Evolutionary conservation across 2,113 vertebrate species (phyloP).

Genomic region (Hypocryptadius cinnamomeus): DNA sequence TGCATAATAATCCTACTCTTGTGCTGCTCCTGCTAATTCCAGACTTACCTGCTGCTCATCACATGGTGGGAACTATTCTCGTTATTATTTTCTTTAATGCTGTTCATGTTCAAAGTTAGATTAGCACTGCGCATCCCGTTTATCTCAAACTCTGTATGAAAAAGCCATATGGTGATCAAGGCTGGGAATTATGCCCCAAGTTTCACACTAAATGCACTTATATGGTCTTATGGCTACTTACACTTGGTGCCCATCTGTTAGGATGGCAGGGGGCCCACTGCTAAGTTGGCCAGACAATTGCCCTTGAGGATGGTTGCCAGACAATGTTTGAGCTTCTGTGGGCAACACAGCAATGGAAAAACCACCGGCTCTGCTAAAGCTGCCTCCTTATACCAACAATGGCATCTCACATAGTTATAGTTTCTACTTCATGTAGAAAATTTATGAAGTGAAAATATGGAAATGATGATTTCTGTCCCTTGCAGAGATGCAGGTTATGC

Average conservation of each 20-base stretch:
- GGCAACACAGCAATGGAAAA: neutral
- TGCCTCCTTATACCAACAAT: neutral
- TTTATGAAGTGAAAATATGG: neutral
- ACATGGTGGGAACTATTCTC: neutral
- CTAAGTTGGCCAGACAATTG: slow-evolving; percentile 22
- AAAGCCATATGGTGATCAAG: slow-evolving; percentile 55
- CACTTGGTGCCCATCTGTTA: slow-evolving; percentile 66
- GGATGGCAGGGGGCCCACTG: slow-evolving; percentile 55
- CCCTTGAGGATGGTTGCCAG: slow-evolving; percentile 43
- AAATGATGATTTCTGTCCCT: neutral
- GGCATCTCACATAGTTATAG: neutral
- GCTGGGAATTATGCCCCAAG: slow-evolving; percentile 56
- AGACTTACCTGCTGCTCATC: neutral
- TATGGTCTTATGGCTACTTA: slow-evolving; percentile 61
- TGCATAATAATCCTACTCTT: neutral
- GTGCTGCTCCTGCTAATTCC: neutral
- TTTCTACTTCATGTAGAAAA: neutral
- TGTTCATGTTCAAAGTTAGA: neutral
- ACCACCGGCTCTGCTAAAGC: neutral
- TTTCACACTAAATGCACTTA: slow-evolving; percentile 63
- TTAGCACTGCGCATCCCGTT: neutral
- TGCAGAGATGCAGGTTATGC: neutral
- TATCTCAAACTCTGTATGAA: slow-evolving; percentile 5
- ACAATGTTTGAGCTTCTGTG: slow-evolving; percentile 24
- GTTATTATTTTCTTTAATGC: neutral